Percentiles rank a stretch among this genome's conserved stretches.
Conservation (phyloP, 2,797 vertebrate species). For the Lagocephalus sceleratus region DNA sequence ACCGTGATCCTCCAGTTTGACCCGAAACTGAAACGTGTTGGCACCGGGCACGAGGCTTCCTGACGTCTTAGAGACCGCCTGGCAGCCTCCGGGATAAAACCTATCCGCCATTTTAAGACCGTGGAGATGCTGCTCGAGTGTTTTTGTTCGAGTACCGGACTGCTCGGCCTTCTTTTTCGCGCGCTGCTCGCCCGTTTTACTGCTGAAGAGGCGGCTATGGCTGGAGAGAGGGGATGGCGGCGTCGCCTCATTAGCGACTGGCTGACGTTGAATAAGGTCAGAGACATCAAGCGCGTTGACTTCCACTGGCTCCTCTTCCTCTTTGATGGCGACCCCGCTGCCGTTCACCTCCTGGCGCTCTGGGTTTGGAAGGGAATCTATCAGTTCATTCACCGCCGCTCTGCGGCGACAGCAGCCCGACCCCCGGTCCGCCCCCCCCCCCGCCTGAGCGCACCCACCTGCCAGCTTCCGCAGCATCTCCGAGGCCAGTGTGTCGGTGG, state of each 20-base stretch:
- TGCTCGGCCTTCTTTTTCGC: conserved; percentile 5
- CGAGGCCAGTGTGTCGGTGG: conserved; percentile 65
- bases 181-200: conserved; percentile 44
- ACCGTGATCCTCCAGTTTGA: conserved; percentile 27
- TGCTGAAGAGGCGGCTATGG: conserved; percentile 15
- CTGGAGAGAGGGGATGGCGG: neutral
- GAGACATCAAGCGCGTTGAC: conserved; percentile 20
- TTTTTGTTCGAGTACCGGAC: conserved; percentile 34
- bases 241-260: conserved; percentile 15
- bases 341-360: conserved; percentile 59
- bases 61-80: neutral
- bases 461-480: conserved; percentile 69
- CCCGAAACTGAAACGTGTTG: conserved; percentile 26
- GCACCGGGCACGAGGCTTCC: conserved; percentile 3
- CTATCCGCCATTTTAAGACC: conserved; percentile 38
- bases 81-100: conserved; percentile 14
- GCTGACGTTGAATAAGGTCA: conserved; percentile 21
- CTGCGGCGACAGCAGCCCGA: too few relatives aligned
- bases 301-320: conserved; percentile 66
- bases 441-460: conserved; percentile 50
- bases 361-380: conserved; percentile 36
- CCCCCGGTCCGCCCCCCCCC: too few relatives aligned
- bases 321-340: conserved; percentile 53
- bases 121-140: conserved; percentile 27
- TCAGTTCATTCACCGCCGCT: neutral